phyloP scores from a whole-genome alignment of 2,797 vertebrate genomes.

The Rhyacichthys aspro region DNA sequence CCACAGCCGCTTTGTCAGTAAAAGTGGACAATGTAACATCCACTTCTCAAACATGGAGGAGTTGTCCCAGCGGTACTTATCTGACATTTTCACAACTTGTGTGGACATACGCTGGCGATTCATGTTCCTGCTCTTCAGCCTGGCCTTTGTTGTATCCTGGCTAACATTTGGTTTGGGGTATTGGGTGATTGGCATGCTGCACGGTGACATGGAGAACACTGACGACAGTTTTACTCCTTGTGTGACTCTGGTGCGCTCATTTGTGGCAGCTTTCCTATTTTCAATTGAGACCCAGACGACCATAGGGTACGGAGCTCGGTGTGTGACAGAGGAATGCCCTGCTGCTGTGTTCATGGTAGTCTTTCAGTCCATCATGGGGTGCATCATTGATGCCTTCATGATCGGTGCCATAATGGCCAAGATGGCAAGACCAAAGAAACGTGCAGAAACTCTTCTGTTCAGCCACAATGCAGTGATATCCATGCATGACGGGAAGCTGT shows the following conservation, averaged over 20 bases:
- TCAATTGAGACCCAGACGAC: conserved; percentile 97
- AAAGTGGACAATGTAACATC: conserved; percentile 93
- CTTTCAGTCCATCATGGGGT: conserved; percentile 94
- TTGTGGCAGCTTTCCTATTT: conserved; percentile 94
- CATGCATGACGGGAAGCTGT: conserved; percentile 91
- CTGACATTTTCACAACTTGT: conserved; percentile 96
- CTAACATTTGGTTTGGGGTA: conserved; percentile 89
- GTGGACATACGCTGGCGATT: conserved; percentile 98
- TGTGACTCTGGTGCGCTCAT: conserved; percentile 89
- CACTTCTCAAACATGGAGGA: conserved; percentile 96
- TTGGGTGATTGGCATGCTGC: conserved; percentile 90
- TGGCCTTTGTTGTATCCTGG: conserved; percentile 93
- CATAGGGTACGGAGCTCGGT: conserved; percentile 94
- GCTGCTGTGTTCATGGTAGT: conserved; percentile 94
- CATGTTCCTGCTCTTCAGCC: conserved; percentile 92
- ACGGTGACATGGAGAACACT: conserved; percentile 88
- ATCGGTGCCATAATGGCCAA: conserved; percentile 98
- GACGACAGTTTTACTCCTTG: conserved; percentile 86
- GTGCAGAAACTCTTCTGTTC: conserved; percentile 93
- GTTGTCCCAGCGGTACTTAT: conserved; percentile 93
- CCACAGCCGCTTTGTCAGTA: conserved; percentile 92
- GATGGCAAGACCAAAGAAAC: conserved; percentile 96
- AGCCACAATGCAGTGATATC: conserved; percentile 92
- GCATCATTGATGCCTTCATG: conserved; percentile 97
- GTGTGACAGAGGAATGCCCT: conserved; percentile 93